phyloP scores from a whole-genome alignment of 2,113 vertebrate genomes.

The Probosciger aterrimus region DNA sequence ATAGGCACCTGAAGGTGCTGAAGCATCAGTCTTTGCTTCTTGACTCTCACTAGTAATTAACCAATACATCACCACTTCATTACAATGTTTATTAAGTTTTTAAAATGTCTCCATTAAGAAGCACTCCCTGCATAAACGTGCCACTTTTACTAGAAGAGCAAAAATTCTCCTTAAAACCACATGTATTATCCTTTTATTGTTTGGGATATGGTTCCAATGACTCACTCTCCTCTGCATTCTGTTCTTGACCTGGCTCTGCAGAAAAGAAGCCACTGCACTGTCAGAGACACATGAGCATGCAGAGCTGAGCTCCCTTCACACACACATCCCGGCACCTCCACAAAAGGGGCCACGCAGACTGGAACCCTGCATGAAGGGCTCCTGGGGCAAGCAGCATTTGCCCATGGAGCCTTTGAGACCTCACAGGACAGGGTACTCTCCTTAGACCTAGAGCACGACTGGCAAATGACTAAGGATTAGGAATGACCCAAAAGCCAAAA shows the following conservation, averaged over 20 bases:
- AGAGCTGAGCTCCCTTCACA: neutral
- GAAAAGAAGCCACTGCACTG: neutral
- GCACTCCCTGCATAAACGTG: neutral
- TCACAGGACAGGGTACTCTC: neutral
- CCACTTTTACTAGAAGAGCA: neutral
- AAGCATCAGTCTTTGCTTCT: neutral
- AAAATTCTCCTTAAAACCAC: neutral
- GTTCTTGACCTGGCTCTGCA: neutral
- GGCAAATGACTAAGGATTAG: neutral
- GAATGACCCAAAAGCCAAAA: neutral
- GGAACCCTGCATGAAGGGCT: neutral
- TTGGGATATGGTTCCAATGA: neutral
- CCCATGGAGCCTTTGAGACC: neutral
- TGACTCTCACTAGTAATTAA: neutral
- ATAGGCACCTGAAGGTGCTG: neutral
- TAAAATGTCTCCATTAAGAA: neutral
- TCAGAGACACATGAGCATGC: accelerated
- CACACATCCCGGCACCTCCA: too few relatives aligned
- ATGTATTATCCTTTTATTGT: neutral
- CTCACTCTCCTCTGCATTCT: neutral
- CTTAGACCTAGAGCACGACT: neutral
- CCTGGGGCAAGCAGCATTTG: accelerated
- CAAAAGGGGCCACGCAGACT: neutral
- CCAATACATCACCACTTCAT: neutral
- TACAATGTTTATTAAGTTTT: neutral